Conservation (phyloP, 2,113 vertebrate genomes). For the Jacana jacana region DNA sequence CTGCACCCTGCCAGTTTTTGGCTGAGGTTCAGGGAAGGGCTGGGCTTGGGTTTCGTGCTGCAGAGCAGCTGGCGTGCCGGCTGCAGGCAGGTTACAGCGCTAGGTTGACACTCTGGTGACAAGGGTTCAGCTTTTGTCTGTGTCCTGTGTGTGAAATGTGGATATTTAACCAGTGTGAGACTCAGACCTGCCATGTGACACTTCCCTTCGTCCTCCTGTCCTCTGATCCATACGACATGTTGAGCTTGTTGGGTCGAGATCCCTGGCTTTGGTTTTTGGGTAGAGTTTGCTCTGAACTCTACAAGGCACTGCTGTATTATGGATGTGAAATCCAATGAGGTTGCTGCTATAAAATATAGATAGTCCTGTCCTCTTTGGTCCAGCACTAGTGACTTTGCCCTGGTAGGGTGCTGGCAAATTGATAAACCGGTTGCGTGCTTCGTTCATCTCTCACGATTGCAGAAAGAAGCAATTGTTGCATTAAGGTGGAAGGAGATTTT, state of each 20-base stretch:
- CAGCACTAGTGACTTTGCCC: fast-evolving
- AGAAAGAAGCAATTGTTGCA: not conserved
- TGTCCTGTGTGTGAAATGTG: not conserved
- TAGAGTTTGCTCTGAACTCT: not conserved
- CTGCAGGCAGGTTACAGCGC: fast-evolving
- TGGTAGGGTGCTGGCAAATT: not conserved
- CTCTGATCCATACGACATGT: too few species aligned
- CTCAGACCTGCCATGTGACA: not conserved
- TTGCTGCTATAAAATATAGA: not conserved
- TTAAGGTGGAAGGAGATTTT: not conserved
- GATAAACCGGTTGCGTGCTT: not conserved
- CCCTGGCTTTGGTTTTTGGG: not conserved
- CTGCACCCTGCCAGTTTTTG: not conserved
- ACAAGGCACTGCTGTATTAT: not conserved
- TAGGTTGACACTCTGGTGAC: not conserved
- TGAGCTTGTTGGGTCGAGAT: not conserved
- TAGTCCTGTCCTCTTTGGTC: not conserved
- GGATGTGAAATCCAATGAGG: not conserved
- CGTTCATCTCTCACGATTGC: not conserved
- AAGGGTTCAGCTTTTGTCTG: not conserved
- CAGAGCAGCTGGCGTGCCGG: fast-evolving
- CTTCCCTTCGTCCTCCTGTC: not conserved
- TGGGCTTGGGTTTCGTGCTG: not conserved
- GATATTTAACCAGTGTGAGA: not conserved
- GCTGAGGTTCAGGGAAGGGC: not conserved